phyloP scores from a whole-genome alignment of 2,888 invertebrate genomes.

The Coremacera marginata region DNA sequence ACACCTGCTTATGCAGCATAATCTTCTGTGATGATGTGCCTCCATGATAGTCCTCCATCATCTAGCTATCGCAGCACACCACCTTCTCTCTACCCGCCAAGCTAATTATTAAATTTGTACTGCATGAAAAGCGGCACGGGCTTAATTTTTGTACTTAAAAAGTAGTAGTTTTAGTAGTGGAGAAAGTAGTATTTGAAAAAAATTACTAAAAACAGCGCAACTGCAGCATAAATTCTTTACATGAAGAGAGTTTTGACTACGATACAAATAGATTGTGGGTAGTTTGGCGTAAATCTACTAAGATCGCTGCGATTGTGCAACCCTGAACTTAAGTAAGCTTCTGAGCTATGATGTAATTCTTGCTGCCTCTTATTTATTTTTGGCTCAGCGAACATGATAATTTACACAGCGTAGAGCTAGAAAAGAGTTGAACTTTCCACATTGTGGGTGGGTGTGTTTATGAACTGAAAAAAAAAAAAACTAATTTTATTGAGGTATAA shows the following conservation, averaged over 20 bases:
- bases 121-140: too few relatives aligned
- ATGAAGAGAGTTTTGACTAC: too few relatives aligned
- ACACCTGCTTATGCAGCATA: background rate
- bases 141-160: too few relatives aligned
- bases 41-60: background rate
- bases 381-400: background rate
- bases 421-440: too few relatives aligned
- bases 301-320: too few relatives aligned
- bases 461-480: background rate
- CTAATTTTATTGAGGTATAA: background rate
- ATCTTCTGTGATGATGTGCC: constrained; percentile 3
- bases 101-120: too few relatives aligned
- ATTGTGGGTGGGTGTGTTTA: background rate
- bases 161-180: too few relatives aligned
- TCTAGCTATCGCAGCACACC: background rate
- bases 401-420: background rate
- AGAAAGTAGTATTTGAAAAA: too few relatives aligned
- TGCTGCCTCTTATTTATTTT: background rate
- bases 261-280: too few relatives aligned
- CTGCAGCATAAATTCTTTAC: too few relatives aligned
- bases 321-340: background rate
- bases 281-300: background rate
- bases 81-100: background rate
- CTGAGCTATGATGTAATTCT: constrained; percentile 14
- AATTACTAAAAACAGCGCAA: too few relatives aligned